A percentile compares a stretch with the other conserved stretches of the same genome.
phyloP scores from a whole-genome alignment of 2,888 invertebrate genomes.

The Melinopterus prodromus region DNA sequence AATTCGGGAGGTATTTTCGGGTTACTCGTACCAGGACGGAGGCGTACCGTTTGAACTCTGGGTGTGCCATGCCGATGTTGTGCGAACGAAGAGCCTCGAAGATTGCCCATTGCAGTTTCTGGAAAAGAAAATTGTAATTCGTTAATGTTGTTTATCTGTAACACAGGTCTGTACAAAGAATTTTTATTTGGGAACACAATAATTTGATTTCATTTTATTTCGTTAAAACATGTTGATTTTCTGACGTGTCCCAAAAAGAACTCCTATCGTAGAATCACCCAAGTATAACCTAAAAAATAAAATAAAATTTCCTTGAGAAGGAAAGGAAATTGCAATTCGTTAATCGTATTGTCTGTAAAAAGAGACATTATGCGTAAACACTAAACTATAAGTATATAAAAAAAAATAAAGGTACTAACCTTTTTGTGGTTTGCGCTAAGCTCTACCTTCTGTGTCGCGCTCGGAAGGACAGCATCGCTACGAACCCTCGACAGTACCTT shows the following conservation, averaged over 20 bases:
- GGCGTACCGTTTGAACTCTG: constrained; percentile 76
- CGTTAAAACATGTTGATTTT: not conserved
- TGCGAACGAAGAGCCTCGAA: constrained; percentile 77
- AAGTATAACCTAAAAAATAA: constrained; percentile 14
- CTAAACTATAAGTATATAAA: not conserved
- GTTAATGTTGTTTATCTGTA: too few relatives aligned
- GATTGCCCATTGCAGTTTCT: constrained; percentile 86
- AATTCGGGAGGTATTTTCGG: constrained; percentile 69
- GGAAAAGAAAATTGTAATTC: constrained; percentile 28
- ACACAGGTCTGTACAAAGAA: too few relatives aligned
- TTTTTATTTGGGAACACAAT: too few relatives aligned
- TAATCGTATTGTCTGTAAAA: not conserved
- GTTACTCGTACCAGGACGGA: constrained; percentile 73
- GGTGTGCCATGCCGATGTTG: constrained; percentile 74
- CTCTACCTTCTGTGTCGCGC: constrained; percentile 58
- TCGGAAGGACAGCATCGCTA: constrained; percentile 61
- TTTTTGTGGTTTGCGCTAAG: constrained; percentile 71
- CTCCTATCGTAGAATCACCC: not conserved
- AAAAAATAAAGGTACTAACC: constrained; percentile 58
- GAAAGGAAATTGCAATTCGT: constrained; percentile 9
- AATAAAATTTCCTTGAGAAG: not conserved
- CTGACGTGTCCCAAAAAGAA: not conserved
- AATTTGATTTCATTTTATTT: too few relatives aligned
- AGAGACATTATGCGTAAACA: not conserved
- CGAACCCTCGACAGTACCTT: constrained; percentile 46